Evolutionary conservation across 2,113 vertebrate species (phyloP), one percentile per base, ranked within the genome.

Genomic region (Myotis lucifugus): DNA sequence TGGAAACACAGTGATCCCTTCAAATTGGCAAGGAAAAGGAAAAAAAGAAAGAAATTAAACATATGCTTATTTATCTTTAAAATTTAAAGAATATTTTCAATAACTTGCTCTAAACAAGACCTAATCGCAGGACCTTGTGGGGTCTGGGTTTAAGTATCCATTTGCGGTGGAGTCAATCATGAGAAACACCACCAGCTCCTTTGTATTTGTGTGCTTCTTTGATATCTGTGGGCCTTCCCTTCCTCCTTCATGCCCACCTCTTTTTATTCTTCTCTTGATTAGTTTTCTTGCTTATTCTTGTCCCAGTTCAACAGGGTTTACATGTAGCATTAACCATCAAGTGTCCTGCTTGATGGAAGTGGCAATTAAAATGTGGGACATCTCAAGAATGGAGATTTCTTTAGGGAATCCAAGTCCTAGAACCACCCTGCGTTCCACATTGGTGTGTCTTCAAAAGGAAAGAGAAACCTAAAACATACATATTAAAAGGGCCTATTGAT

Each of bases 11-110:
- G 18, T 18, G 37, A n/a, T 10, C 1, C 13, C n/a, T 91, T 88
- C 52, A 88, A 46, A 85, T 0, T 67, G 72, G 7, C 8, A 90
- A 29, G 56, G 25, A 85, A 70, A 78, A 67, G 42, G 40, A 70
- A 78, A 78, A 19, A 79, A 70, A 72, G 15, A 79, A 70, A 76
- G 19, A 72, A 84, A 85, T 48, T 34, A 64, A 82, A 81, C 18
- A 73, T 40, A 88, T 85, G 3, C 4, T 37, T 64, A 2, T 17
- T 42, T 85, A n/a, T 73, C 34, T 6, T 74, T 42, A 77, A 74
- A 74, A 6, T 77, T 86, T 85, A 78, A 82, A 52, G 3, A 17
- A 6, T 48, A 11, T 72, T 64, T 85, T 85, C 21, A 90, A 50
- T 37, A 54, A 82, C 76, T 52, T 61, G 21, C 52, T 89, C 14